phyloP scores from a whole-genome alignment of 2,113 vertebrate genomes.

The Brevimyrus niger region DNA sequence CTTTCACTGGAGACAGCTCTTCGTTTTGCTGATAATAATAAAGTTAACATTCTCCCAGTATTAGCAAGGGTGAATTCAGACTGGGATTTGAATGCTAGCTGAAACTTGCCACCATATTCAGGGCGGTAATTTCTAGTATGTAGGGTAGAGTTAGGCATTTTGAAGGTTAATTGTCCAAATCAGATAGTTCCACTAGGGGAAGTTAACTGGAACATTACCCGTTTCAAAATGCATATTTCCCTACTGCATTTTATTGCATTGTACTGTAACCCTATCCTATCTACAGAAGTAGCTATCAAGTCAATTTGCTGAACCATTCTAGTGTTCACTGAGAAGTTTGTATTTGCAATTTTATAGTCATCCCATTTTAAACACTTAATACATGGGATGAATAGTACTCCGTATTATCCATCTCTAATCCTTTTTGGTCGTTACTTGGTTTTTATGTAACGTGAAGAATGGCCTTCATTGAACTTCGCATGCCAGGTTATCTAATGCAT shows the following conservation, averaged over 20 bases:
- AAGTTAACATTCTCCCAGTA: neutral
- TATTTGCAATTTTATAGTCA: conserved; percentile 21
- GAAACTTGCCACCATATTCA: neutral
- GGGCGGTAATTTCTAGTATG: conserved; percentile 9
- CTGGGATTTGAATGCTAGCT: neutral
- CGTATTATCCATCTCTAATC: neutral
- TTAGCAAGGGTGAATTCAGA: neutral
- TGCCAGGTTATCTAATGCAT: neutral
- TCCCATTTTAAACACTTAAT: conserved; percentile 21
- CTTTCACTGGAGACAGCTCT: neutral
- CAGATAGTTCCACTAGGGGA: conserved; percentile 21
- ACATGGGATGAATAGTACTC: conserved; percentile 17
- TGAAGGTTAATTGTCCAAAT: conserved; percentile 31
- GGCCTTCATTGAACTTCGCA: conserved; percentile 10
- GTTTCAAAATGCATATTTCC: conserved; percentile 20
- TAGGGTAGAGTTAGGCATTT: neutral
- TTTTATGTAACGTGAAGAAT: conserved; percentile 15
- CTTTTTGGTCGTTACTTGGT: conserved; percentile 16
- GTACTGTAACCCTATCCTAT: conserved; percentile 25
- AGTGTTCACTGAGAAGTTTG: conserved; percentile 13
- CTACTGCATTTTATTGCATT: conserved; percentile 17
- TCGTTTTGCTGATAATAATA: neutral
- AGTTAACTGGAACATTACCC: conserved; percentile 20
- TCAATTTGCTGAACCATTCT: conserved; percentile 25
- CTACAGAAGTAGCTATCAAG: conserved; percentile 23